Evolutionary conservation across 2,888 invertebrate species (phyloP).

Genomic region (Boloria euphrosyne): DNA sequence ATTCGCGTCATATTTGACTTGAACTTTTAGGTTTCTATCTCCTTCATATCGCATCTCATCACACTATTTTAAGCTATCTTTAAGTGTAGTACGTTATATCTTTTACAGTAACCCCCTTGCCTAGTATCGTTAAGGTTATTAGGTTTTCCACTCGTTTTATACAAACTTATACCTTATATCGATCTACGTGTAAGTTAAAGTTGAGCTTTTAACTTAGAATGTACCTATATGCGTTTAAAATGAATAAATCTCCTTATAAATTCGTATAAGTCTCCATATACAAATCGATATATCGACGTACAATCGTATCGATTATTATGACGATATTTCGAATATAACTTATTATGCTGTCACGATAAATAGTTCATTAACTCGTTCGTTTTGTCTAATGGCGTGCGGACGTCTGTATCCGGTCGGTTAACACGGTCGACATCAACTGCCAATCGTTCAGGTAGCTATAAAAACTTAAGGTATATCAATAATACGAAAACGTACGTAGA

Average conservation of each 20-base stretch:
- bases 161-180: conserved; percentile 74
- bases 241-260: conserved; percentile 14
- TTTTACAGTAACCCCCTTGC: conserved; percentile 75
- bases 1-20: conserved; percentile 21
- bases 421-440: conserved; percentile 64
- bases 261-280: conserved; percentile 15
- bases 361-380: conserved; percentile 13
- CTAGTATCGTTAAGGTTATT: conserved; percentile 76
- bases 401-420: conserved; percentile 51
- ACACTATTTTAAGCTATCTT: conserved; percentile 77
- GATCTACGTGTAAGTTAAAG: conserved; percentile 78
- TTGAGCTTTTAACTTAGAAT: conserved; percentile 76
- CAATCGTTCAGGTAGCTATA: conserved; percentile 69
- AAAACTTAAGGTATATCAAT: conserved; percentile 50
- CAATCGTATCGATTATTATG: conserved; percentile 28
- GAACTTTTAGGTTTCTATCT: conserved; percentile 10
- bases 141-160: conserved; percentile 82
- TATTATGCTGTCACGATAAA: conserved; percentile 10
- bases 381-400: conserved; percentile 37
- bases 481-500: conserved; percentile 65
- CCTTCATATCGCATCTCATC: conserved; percentile 49
- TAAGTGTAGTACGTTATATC: conserved; percentile 78
- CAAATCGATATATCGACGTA: conserved; percentile 15
- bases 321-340: conserved; percentile 15
- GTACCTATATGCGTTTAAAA: conserved; percentile 36